Percentiles rank a stretch among this genome's conserved stretches.
These are phyloP conservation scores for Lasiommata megera DNA, from an alignment of 2,888 invertebrate genomes.

Conservation along the genomic window DNA sequence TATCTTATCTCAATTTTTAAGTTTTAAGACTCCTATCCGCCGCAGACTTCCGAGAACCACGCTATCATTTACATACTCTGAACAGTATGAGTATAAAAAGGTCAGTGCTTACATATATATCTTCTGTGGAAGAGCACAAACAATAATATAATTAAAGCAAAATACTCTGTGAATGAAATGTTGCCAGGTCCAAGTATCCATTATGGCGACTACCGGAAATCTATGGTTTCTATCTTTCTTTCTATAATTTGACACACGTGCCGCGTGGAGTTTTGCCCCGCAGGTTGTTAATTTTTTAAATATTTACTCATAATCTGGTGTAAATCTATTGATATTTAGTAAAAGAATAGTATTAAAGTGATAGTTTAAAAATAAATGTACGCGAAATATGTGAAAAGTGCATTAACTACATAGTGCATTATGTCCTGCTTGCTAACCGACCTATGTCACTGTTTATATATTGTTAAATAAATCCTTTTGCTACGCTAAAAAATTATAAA, in stretches of 20 bases:
- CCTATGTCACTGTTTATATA: background rate
- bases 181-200: slow-evolving; percentile 52
- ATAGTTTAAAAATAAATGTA: slow-evolving; percentile 38
- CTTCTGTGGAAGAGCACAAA: no score
- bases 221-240: slow-evolving; percentile 66
- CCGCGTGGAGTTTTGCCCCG: slow-evolving; percentile 80
- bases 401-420: slow-evolving; percentile 8
- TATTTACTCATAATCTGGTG: slow-evolving; percentile 49
- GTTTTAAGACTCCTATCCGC: no score
- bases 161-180: slow-evolving; percentile 21
- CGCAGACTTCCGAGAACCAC: no score
- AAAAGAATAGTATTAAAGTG: slow-evolving; percentile 45
- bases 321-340: slow-evolving; percentile 39
- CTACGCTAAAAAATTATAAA: background rate
- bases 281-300: slow-evolving; percentile 66
- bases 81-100: no score
- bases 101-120: no score
- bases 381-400: slow-evolving; percentile 53
- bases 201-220: slow-evolving; percentile 70
- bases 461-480: background rate
- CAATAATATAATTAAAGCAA: no score
- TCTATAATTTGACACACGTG: slow-evolving; percentile 79
- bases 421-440: background rate
- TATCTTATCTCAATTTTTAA: no score
- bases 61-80: no score